These are phyloP conservation scores for Caracal caracal DNA, from an alignment of 2,113 vertebrate species.

Conservation along the genomic window DNA sequence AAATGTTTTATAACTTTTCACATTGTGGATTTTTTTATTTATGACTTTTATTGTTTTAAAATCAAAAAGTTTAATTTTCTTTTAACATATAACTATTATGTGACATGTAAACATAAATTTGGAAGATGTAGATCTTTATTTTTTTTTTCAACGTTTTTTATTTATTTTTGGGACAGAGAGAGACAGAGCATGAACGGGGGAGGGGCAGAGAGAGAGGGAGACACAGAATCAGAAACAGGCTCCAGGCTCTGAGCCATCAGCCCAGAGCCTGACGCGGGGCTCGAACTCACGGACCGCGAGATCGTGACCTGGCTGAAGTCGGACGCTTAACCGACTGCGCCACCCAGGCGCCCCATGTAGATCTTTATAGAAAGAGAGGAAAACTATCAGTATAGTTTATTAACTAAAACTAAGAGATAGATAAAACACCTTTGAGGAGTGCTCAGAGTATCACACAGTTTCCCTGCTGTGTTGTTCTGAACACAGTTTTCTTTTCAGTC, in stretches of 20 bases:
- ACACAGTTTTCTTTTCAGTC: background rate
- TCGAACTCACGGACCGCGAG: too few relatives aligned
- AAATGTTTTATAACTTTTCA: background rate
- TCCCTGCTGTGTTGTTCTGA: background rate
- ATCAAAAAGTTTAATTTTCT: background rate
- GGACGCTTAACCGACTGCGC: too few relatives aligned
- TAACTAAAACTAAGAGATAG: background rate
- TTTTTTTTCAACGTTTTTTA: too few relatives aligned
- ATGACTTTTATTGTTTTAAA: background rate
- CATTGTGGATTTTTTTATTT: background rate
- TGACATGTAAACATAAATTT: background rate
- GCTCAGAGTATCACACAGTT: background rate
- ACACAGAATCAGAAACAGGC: too few relatives aligned
- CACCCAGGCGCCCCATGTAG: too few relatives aligned
- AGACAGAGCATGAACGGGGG: too few relatives aligned
- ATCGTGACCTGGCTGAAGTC: too few relatives aligned
- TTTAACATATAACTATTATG: background rate
- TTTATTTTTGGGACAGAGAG: too few relatives aligned
- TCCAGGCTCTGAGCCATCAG: too few relatives aligned
- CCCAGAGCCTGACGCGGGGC: too few relatives aligned
- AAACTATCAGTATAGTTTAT: background rate
- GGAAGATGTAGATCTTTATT: background rate
- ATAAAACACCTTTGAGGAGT: background rate
- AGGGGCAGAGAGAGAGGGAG: too few relatives aligned
- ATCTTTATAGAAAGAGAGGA: constrained; percentile 1